phyloP scores from a whole-genome alignment of 2,113 vertebrate genomes.

The Plotosus lineatus region DNA sequence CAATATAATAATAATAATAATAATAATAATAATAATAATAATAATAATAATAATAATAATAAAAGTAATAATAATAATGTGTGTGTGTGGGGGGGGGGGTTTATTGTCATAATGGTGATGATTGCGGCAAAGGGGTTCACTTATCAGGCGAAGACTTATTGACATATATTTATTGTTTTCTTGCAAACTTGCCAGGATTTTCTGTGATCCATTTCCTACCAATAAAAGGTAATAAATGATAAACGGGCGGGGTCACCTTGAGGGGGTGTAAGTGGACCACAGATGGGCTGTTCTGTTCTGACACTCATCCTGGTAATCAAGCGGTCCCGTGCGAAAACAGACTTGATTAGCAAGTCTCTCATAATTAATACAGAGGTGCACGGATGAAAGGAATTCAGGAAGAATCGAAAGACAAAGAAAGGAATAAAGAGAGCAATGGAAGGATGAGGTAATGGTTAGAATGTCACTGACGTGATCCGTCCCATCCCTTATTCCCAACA shows the following conservation, averaged over 20 bases:
- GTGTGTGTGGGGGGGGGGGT: neutral
- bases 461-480: constrained; percentile 71
- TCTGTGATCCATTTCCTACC: constrained; percentile 54
- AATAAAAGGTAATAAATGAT: no score
- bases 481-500: constrained; percentile 39
- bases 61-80: neutral
- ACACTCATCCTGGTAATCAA: constrained; percentile 24
- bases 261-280: constrained; percentile 38
- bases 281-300: constrained; percentile 27
- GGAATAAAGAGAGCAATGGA: constrained; percentile 13
- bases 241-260: neutral
- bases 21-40: no score
- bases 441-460: constrained; percentile 48
- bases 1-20: no score
- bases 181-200: neutral
- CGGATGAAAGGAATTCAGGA: constrained; percentile 17
- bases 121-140: neutral
- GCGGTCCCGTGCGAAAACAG: constrained; percentile 48
- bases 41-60: no score
- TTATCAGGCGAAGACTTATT: neutral
- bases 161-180: neutral
- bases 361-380: constrained; percentile 35
- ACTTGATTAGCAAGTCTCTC: constrained; percentile 11
- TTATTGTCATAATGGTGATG: neutral
- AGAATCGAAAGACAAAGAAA: constrained; percentile 33